phyloP scores from a whole-genome alignment of 2,888 invertebrate species.

The Sylvicola cinctus region DNA sequence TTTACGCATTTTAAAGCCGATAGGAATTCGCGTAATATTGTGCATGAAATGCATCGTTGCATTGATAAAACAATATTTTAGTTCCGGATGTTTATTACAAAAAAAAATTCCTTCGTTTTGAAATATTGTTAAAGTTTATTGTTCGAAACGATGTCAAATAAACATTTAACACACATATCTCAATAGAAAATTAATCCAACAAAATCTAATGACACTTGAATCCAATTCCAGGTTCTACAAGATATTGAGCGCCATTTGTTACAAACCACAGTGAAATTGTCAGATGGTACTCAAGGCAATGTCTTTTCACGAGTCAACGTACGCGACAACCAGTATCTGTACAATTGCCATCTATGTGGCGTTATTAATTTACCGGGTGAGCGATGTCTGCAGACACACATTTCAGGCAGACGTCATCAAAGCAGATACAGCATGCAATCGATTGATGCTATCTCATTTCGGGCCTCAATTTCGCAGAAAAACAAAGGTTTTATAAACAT shows the following conservation, averaged over 20 bases:
- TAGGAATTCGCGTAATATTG: too few species aligned
- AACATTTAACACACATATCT: too few species aligned
- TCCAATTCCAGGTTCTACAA: constrained; percentile 8
- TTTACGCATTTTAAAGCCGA: too few species aligned
- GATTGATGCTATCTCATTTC: constrained; percentile 9
- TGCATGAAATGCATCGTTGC: too few species aligned
- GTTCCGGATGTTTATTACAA: too few species aligned
- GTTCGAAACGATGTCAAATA: too few species aligned
- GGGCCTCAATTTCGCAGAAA: constrained; percentile 8
- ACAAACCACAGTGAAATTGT: constrained; percentile 14
- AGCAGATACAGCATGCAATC: constrained; percentile 8
- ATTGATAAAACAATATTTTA: too few species aligned
- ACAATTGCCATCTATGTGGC: constrained; percentile 33
- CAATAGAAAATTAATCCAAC: too few species aligned
- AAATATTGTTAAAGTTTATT: too few species aligned
- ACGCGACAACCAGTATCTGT: constrained; percentile 26
- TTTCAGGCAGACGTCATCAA: constrained; percentile 13
- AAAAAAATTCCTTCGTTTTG: too few species aligned
- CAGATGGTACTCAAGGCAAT: constrained; percentile 25
- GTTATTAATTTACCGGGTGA: constrained; percentile 16
- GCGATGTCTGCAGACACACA: constrained; percentile 11
- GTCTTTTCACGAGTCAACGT: constrained; percentile 29
- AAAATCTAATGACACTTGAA: not conserved
- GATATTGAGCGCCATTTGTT: constrained; percentile 11
- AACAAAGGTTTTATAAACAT: constrained; percentile 7